Conservation (phyloP, 2,797 vertebrate species). For the Merluccius polli region DNA sequence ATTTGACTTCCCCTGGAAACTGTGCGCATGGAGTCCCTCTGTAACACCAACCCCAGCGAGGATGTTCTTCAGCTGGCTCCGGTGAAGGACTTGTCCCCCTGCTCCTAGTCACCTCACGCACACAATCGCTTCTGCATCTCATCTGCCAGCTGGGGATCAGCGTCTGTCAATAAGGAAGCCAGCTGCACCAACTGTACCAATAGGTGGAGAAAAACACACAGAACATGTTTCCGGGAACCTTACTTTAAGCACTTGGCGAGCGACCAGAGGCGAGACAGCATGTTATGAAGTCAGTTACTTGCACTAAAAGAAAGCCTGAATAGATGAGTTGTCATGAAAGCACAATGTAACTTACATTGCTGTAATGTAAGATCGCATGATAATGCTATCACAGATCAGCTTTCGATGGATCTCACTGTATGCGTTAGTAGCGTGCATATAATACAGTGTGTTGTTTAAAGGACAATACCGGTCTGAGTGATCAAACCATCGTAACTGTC, state of each 20-base stretch:
- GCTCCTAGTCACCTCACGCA: constrained; percentile 40
- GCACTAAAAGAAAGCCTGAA: too few relatives aligned
- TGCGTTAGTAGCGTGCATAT: too few relatives aligned
- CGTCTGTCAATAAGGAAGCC: constrained; percentile 74
- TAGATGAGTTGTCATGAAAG: too few relatives aligned
- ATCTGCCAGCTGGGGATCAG: constrained; percentile 79
- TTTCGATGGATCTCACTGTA: too few relatives aligned
- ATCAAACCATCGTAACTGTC: too few relatives aligned
- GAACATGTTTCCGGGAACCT: not conserved
- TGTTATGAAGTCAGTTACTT: too few relatives aligned
- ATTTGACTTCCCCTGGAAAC: not conserved
- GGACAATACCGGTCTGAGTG: too few relatives aligned
- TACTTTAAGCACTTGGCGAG: not conserved
- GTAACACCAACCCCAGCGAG: not conserved
- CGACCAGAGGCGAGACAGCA: not conserved
- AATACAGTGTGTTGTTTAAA: too few relatives aligned
- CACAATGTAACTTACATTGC: too few relatives aligned
- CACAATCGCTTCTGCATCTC: constrained; percentile 70
- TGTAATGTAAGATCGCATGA: too few relatives aligned
- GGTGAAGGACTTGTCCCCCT: constrained; percentile 25
- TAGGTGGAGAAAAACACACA: constrained; percentile 39
- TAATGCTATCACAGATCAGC: too few relatives aligned
- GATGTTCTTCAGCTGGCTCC: not conserved
- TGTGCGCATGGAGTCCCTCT: not conserved
- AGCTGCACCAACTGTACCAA: constrained; percentile 82